phyloP scores from a whole-genome alignment of 2,113 vertebrate genomes.

The Reinhardtius hippoglossoides region DNA sequence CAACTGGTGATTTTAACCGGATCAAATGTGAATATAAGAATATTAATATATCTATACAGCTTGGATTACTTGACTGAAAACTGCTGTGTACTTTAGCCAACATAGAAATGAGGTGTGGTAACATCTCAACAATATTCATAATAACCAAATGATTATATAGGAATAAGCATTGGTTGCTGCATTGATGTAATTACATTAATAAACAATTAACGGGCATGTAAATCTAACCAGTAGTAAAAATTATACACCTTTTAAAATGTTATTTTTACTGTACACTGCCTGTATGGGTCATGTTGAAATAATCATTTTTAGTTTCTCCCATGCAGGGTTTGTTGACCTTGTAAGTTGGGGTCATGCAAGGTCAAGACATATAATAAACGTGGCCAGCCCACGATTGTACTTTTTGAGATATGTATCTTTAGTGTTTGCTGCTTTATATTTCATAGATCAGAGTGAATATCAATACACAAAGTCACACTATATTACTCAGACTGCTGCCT shows the following conservation, averaged over 20 bases:
- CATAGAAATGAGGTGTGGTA: background rate
- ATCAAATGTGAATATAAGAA: background rate
- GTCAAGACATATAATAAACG: background rate
- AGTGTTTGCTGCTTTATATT: constrained; percentile 15
- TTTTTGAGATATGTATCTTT: background rate
- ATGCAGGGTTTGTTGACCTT: background rate
- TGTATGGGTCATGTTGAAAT: too few relatives aligned
- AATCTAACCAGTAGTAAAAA: background rate
- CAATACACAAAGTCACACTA: background rate
- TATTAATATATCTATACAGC: background rate
- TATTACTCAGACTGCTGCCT: constrained; percentile 17
- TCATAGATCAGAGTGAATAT: constrained; percentile 13
- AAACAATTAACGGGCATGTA: background rate
- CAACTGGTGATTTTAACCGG: background rate
- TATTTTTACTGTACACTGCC: too few relatives aligned
- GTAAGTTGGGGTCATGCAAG: background rate
- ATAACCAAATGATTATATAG: background rate
- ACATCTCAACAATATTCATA: too few relatives aligned
- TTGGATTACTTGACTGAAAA: background rate
- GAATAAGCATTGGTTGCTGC: background rate
- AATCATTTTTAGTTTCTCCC: background rate
- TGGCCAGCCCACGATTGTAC: background rate
- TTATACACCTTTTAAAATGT: too few relatives aligned
- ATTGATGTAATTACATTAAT: constrained; percentile 2
- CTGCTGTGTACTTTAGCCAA: background rate